phyloP scores from a whole-genome alignment of 2,113 vertebrate genomes.

The Podarcis raffonei region DNA sequence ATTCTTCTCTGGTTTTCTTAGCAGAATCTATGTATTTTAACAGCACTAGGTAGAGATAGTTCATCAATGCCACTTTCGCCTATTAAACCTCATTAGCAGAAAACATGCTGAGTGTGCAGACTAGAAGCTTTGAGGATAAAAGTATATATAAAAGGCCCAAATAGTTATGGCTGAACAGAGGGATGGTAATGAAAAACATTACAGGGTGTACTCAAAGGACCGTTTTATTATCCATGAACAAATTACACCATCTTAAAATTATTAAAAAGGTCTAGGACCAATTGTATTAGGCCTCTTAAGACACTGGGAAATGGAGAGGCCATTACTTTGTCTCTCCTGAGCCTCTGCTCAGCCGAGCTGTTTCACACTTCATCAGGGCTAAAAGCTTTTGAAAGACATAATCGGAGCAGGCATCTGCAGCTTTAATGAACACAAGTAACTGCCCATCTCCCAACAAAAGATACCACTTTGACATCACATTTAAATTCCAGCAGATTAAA shows the following conservation, averaged over 20 bases:
- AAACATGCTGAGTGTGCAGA: constrained; percentile 50
- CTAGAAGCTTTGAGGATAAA: constrained; percentile 42
- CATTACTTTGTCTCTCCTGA: constrained; percentile 41
- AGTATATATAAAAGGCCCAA: constrained; percentile 41
- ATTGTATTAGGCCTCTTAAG: constrained; percentile 16
- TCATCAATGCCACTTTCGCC: constrained; percentile 45
- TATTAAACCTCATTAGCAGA: constrained; percentile 43
- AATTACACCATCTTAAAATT: constrained; percentile 52
- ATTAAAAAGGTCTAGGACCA: constrained; percentile 45
- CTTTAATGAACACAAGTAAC: constrained; percentile 49
- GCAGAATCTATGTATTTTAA: not conserved
- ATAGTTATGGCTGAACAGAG: constrained; percentile 59
- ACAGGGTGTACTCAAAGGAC: not conserved
- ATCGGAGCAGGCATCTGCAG: constrained; percentile 60
- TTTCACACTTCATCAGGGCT: constrained; percentile 49
- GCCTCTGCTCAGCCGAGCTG: constrained; percentile 44
- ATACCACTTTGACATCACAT: constrained; percentile 32
- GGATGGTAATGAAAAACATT: constrained; percentile 53
- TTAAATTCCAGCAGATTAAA: constrained; percentile 46
- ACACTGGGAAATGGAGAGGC: constrained; percentile 3
- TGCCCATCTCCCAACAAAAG: constrained; percentile 43
- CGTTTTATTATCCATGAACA: constrained; percentile 55
- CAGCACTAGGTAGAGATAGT: constrained; percentile 15
- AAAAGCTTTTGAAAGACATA: constrained; percentile 49
- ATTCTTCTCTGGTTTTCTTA: not conserved